These are phyloP conservation scores for Oncorhynchus nerka DNA, from an alignment of 2,113 vertebrate species.

Conservation along the genomic window DNA sequence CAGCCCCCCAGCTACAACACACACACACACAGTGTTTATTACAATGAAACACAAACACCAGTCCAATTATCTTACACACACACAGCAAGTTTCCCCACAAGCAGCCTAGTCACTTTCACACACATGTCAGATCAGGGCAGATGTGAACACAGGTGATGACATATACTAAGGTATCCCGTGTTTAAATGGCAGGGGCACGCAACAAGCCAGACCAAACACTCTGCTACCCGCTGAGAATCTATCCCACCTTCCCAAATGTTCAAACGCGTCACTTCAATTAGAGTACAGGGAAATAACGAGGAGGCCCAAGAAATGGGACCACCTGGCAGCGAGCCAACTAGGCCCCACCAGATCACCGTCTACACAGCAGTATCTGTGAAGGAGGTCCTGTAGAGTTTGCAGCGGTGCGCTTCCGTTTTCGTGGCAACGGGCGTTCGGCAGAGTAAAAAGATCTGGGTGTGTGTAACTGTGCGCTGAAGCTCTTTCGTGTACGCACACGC, in stretches of 20 bases:
- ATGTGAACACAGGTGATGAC: slow-evolving; percentile 1
- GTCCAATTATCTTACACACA: too few relatives aligned
- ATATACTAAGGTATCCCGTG: background rate
- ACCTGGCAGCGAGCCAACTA: background rate
- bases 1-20: background rate
- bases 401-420: background rate
- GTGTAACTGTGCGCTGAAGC: background rate
- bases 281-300: background rate
- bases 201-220: background rate
- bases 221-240: background rate
- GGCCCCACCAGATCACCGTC: background rate
- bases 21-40: background rate
- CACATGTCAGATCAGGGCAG: background rate
- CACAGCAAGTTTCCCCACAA: too few relatives aligned
- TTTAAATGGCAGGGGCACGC: background rate
- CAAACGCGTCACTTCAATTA: background rate
- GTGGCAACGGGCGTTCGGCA: background rate
- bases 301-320: background rate
- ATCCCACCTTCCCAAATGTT: too few relatives aligned
- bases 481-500: background rate
- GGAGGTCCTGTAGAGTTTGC: background rate
- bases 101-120: background rate
- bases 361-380: background rate
- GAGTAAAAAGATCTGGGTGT: background rate
- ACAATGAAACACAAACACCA: too few relatives aligned